Evolutionary conservation across 2,797 vertebrate species (phyloP), one percentile per base, ranked within the genome.

Genomic region (Manis javanica): DNA sequence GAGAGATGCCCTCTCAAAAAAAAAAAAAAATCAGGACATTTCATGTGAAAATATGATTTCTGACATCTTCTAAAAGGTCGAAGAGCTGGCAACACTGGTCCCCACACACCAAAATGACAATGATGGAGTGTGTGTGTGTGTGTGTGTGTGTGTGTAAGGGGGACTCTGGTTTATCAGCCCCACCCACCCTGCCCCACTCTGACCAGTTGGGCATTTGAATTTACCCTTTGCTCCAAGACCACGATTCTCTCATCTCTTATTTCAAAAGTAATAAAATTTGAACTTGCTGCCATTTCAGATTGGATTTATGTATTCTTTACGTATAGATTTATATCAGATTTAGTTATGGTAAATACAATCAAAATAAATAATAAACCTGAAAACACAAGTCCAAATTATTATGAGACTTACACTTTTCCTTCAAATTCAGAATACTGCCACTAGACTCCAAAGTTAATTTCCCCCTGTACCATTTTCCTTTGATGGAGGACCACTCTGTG

Each of bases 331-430:
- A 12, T 66, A 42, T 68, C 42, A 15, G 64, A 66, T 61, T 66
- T 68, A 26, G 16, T 90, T 75, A 63, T 46, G n/a, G 63, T 59
- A n/a, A 64, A 72, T 84, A 34, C 37, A 90, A 74, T 75, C 18
- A 68, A 87, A 84, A 78, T 39, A 83, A 93, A 66, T 46, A 86
- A 34, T 11, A 49, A 53, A 51, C 55, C 55, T 24, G 66, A 78
- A 94, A 78, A 72, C 39, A 71, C 69, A 55, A 87, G 37, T 51
- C 8, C 23, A 68, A 42, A 53, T 23, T 46, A 51, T 11, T 34
- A 10, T 16, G 31, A 93, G 69, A 87, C 49, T 63, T 57, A 77
- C 81, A 87, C 3, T 29, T 74, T 42, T 12, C 64, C 46, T 42
- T 92, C 74, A 77, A 64, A 71, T 49, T 51, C 31, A 16, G 46